Evolutionary conservation across 2,113 vertebrate genomes (phyloP).

Genomic region (Pithys albifrons): DNA sequence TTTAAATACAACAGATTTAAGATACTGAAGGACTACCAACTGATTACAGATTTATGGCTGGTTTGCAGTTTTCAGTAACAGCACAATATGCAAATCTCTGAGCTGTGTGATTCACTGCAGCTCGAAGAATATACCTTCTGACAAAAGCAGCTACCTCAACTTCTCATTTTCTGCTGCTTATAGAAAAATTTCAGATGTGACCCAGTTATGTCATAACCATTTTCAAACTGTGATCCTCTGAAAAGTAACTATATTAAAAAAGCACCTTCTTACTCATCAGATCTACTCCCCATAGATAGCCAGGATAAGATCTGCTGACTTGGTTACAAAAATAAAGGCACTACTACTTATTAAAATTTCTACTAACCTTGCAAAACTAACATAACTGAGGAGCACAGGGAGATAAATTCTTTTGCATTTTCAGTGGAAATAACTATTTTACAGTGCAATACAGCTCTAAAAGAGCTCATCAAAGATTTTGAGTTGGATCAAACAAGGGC

Average conservation of each 20-base stretch:
- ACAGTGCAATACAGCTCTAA: not conserved
- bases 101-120: conserved; percentile 4
- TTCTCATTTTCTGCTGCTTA: conserved; percentile 55
- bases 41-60: not conserved
- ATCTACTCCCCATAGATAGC: conserved; percentile 45
- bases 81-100: not conserved
- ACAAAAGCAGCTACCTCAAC: conserved; percentile 54
- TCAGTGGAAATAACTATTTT: conserved; percentile 1
- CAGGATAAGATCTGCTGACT: conserved; percentile 60
- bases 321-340: conserved; percentile 48
- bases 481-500: not conserved
- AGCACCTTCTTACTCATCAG: conserved; percentile 61
- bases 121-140: conserved; percentile 28
- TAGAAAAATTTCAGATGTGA: conserved; percentile 55
- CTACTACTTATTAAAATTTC: conserved; percentile 47
- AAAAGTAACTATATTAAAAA: conserved; percentile 51
- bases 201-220: conserved; percentile 63
- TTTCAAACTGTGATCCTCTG: conserved; percentile 40
- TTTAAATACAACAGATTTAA: not conserved
- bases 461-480: not conserved
- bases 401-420: not conserved
- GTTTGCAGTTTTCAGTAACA: not conserved
- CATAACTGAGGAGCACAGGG: conserved; percentile 1
- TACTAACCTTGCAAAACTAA: conserved; percentile 57
- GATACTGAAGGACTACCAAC: not conserved